Percentiles rank a stretch among this genome's conserved stretches.
These are phyloP conservation scores for Aurelia aurita complex sp. Pacific DNA, from an alignment of 30 jellyfish, hydroid and myxozoan genomes.

Conservation along the genomic window DNA sequence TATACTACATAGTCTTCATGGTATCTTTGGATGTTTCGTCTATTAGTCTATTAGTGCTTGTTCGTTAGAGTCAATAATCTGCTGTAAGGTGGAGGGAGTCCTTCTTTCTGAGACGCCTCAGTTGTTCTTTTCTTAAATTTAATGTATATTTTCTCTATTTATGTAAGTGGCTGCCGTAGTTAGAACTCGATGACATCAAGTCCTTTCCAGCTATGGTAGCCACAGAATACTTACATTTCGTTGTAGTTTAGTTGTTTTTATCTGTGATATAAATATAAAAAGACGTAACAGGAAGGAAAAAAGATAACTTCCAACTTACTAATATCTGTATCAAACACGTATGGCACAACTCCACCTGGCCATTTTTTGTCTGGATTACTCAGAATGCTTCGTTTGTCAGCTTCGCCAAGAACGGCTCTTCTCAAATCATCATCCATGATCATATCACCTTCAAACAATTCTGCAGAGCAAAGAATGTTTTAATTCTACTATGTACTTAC, in stretches of 20 bases:
- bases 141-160: no score
- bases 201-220: no score
- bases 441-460: conserved; percentile 95
- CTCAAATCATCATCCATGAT: conserved; percentile 85
- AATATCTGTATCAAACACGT: conserved; percentile 40
- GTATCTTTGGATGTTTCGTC: neutral
- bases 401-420: conserved; percentile 83
- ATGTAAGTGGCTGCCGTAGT: no score
- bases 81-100: no score
- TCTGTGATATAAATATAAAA: neutral
- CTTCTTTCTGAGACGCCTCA: no score
- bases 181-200: no score
- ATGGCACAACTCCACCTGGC: conserved; percentile 77
- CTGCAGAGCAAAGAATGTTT: conserved; percentile 21
- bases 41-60: neutral
- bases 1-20: no score
- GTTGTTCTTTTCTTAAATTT: no score
- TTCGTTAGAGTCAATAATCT: no score
- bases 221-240: no score
- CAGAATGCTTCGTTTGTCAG: conserved; percentile 66
- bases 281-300: neutral
- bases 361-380: conserved; percentile 42
- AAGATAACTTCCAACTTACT: conserved; percentile 17
- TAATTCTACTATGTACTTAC: no score
- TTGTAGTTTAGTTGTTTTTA: no score